phyloP scores from a whole-genome alignment of 1,140 invertebrate species.

The Zeugodacus cucurbitae region DNA sequence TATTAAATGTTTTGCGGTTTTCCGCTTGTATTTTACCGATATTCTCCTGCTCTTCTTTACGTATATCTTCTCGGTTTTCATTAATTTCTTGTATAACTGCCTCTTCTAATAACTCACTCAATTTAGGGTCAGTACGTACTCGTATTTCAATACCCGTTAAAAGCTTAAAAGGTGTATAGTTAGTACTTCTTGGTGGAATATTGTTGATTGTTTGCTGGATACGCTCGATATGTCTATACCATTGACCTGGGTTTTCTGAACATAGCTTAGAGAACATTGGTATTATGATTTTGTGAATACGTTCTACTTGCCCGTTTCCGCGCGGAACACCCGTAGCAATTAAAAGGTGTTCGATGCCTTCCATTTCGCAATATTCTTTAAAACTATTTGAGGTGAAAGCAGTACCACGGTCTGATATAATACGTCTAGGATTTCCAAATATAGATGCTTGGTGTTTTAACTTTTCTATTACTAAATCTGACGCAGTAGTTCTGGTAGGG shows the following conservation, averaged over 20 bases:
- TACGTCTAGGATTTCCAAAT: constrained; percentile 1
- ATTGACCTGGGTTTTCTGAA: neutral
- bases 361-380: neutral
- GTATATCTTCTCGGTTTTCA: constrained; percentile 34
- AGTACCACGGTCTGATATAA: neutral
- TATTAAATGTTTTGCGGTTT: constrained; percentile 55
- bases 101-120: neutral
- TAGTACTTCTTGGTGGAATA: neutral
- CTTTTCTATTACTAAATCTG: too few relatives aligned
- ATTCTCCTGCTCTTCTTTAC: constrained; percentile 47
- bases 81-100: constrained; percentile 31
- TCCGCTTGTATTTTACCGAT: constrained; percentile 55
- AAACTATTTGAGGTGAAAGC: neutral
- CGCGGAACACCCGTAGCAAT: neutral
- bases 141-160: constrained; percentile 1
- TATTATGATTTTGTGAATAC: neutral
- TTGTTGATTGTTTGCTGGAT: neutral
- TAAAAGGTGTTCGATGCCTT: neutral
- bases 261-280: constrained; percentile 23
- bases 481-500: too few relatives aligned
- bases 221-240: neutral
- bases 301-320: neutral
- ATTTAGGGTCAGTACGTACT: neutral
- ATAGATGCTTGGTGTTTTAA: neutral
- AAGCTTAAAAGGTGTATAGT: neutral